Conservation (phyloP, 2,113 vertebrate species). For the Ailuropoda melanoleuca region DNA sequence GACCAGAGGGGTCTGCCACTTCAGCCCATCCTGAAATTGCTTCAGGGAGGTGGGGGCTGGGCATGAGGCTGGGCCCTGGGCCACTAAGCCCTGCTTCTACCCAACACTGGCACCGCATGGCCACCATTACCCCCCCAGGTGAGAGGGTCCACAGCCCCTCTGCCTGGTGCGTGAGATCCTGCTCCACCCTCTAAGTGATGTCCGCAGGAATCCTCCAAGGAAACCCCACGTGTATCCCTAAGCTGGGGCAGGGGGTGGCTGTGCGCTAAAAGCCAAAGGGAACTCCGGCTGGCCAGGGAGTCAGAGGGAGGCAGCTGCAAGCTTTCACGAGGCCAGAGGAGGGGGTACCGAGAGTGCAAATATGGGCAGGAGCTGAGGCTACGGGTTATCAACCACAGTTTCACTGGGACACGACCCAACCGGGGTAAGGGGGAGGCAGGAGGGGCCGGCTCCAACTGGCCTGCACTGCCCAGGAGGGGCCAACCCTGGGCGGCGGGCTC, state of each 20-base stretch:
- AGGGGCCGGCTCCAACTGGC: background rate
- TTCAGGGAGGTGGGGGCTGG: background rate
- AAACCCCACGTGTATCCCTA: background rate
- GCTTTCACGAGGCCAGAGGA: background rate
- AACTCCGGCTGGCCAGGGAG: background rate
- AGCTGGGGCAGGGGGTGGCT: background rate
- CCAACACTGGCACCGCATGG: background rate
- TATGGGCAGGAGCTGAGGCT: conserved; percentile 38
- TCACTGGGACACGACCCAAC: conserved; percentile 74
- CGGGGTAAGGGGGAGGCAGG: background rate
- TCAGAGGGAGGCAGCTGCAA: background rate
- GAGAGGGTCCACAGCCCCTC: background rate
- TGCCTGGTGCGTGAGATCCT: background rate
- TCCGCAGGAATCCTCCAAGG: background rate
- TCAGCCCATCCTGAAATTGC: background rate
- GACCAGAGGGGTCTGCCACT: background rate
- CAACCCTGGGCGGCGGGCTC: background rate
- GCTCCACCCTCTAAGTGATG: background rate
- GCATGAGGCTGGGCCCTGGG: background rate
- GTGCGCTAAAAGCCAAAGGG: background rate
- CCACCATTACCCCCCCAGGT: background rate
- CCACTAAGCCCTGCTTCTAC: background rate
- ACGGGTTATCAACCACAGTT: conserved; percentile 62
- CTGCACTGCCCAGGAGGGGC: background rate
- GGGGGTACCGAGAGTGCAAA: conserved; percentile 33